Base-by-base conservation (phyloP, 2,888 invertebrate genomes). In the Rutpela maculata region DNA sequence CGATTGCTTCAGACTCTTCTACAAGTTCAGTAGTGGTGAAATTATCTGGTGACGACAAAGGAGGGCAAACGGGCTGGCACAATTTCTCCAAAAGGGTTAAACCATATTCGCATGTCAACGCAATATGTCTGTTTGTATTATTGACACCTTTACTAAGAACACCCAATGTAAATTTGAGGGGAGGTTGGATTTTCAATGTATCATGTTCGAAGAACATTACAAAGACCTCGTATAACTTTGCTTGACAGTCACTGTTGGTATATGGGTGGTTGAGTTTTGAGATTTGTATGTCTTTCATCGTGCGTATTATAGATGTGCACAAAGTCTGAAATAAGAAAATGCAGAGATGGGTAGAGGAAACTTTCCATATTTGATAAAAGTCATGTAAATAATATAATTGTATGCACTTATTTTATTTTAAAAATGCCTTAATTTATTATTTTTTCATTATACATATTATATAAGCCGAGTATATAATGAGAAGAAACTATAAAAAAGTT, bases 1-100 rank as follows among this genome's bases (percentile, higher is more conserved):
- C 12, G 38, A 57, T 26, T 65, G 55, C 26, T 62, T 70, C 71
- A 4, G 56, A 12, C 19, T 66, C 63, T 50, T 71, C 43, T 17
- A 65, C 18, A 17, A 35, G 22, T 22, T 72, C 50, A 0, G 35
- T 59, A 31, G 19, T 11, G 18, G 35, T 38, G 12, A 50, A 26
- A 17, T 18, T 66, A 0, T 57, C 55, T 43, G 74, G 63, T 11
- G 78, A 26, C 68, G 77, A 78, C 31, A 83, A 65, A 15, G 83
- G 80, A 22, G 82, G 82, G 59, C 82, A 83, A 67, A 84, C 59
- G 1, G 85, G 84, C 55, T 84, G 85, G 63, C 84, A 85, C 15
- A 84, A 62, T 60, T 76, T 78, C 73, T 84, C 84, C 35, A 84
- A 70, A 22, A 50, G 60, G 59, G 75, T 76, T 22, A 84, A 57